Conservation (phyloP, 2,113 vertebrate genomes). For the Dipodomys spectabilis region DNA sequence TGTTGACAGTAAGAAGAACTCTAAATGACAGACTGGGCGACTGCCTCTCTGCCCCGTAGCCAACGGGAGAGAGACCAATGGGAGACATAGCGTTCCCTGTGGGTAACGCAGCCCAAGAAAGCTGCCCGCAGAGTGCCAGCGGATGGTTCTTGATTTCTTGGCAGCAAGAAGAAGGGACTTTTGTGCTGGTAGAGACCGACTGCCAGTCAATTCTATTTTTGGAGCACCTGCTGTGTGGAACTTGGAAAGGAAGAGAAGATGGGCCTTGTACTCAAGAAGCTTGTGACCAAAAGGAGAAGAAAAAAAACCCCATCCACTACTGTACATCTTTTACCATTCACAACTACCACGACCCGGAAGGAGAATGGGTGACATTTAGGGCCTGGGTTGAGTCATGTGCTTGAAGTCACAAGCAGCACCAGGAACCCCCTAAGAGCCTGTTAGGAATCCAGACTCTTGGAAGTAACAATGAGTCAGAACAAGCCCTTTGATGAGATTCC, state of each 20-base stretch:
- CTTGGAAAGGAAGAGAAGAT: conserved; percentile 61
- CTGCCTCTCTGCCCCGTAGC: neutral
- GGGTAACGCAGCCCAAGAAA: conserved; percentile 57
- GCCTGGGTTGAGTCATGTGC: neutral
- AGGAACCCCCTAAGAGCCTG: neutral
- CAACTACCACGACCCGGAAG: neutral
- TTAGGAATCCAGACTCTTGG: neutral
- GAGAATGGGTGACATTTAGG: neutral
- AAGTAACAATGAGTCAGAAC: neutral
- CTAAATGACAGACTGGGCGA: conserved; percentile 12
- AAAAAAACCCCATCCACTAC: neutral
- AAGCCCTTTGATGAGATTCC: too few species aligned
- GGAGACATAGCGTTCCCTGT: conserved; percentile 74
- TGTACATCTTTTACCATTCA: neutral
- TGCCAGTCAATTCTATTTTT: conserved; percentile 76
- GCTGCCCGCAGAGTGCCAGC: conserved; percentile 33
- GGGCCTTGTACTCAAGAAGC: conserved; percentile 70
- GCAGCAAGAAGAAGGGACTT: conserved; percentile 65
- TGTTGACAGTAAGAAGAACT: conserved; percentile 28
- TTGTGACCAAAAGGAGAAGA: conserved; percentile 65
- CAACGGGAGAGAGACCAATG: neutral
- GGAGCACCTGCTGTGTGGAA: conserved; percentile 68
- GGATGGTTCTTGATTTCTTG: conserved; percentile 59
- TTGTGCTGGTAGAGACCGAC: neutral
- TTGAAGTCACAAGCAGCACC: neutral